These are phyloP conservation scores for Lysandra coridon DNA, from an alignment of 2,888 invertebrate genomes.

Conservation along the genomic window DNA sequence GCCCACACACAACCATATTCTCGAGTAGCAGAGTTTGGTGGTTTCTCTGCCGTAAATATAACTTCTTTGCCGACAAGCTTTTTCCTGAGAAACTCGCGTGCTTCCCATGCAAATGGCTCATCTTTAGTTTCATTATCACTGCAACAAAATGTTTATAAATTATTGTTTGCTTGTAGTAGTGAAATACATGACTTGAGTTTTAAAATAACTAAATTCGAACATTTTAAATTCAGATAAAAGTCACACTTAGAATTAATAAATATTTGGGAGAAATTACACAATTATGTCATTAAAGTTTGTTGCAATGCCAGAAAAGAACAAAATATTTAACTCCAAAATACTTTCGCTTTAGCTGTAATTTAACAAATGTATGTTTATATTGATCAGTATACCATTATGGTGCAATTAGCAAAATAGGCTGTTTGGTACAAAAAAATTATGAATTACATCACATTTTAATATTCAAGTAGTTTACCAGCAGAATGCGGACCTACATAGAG, in stretches of 20 bases:
- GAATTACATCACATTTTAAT: neutral
- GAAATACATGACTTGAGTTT: neutral
- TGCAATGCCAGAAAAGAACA: neutral
- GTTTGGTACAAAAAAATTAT: neutral
- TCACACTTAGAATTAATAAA: neutral
- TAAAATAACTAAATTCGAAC: neutral
- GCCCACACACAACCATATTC: constrained; percentile 92
- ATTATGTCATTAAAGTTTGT: neutral
- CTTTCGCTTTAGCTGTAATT: neutral
- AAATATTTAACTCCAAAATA: neutral
- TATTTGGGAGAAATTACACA: neutral
- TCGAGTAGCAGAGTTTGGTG: constrained; percentile 90
- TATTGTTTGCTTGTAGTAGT: neutral
- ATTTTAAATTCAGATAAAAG: neutral
- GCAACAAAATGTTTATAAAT: constrained; percentile 40
- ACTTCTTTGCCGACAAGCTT: constrained; percentile 96
- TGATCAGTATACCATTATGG: neutral
- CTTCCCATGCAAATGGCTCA: constrained; percentile 98
- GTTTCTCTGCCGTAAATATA: constrained; percentile 90
- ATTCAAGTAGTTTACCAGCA: neutral
- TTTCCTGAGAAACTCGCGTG: constrained; percentile 95
- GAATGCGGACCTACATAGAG: neutral
- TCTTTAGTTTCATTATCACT: constrained; percentile 87
- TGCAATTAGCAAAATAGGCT: neutral
- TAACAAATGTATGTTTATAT: neutral